A percentile compares a stretch with the other conserved stretches of the same genome.
Conservation (phyloP, 2,888 invertebrate species). For the Lycophotia porphyrea region DNA sequence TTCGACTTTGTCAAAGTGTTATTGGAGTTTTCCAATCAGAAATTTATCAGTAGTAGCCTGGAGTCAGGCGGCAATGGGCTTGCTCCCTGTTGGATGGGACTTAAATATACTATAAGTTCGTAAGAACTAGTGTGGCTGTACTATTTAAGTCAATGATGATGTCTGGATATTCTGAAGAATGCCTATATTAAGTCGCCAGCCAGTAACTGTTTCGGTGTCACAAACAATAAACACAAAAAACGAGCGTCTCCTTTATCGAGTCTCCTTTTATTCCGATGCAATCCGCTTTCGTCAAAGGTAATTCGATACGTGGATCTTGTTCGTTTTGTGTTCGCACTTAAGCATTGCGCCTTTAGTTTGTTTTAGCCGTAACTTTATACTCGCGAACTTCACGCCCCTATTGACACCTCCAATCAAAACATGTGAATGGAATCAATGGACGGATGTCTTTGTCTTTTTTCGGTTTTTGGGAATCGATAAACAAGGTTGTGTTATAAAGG, state of each 20-base stretch:
- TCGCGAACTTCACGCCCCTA: constrained; percentile 84
- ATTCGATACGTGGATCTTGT: constrained; percentile 85
- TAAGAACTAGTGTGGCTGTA: not conserved
- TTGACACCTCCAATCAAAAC: constrained; percentile 89
- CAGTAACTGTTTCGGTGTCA: constrained; percentile 60
- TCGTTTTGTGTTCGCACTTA: constrained; percentile 89
- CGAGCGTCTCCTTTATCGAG: constrained; percentile 68
- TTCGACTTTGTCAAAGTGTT: not conserved
- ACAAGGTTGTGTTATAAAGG: constrained; percentile 31
- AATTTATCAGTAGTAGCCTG: not conserved
- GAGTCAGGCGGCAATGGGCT: not conserved
- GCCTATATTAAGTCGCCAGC: constrained; percentile 1
- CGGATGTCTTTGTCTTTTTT: constrained; percentile 45
- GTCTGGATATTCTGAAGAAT: too few relatives aligned
- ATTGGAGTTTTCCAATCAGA: not conserved
- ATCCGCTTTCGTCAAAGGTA: constrained; percentile 86
- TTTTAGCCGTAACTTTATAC: constrained; percentile 86
- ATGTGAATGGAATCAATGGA: constrained; percentile 71
- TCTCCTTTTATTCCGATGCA: constrained; percentile 84
- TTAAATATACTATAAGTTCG: too few relatives aligned
- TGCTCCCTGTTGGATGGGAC: not conserved
- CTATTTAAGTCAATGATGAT: too few relatives aligned
- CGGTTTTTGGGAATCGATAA: constrained; percentile 47
- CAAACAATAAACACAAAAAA: constrained; percentile 64
- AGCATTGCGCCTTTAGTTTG: constrained; percentile 86